A percentile compares a stretch with the other conserved stretches of the same genome.
These are phyloP conservation scores for Phymastichus coffea DNA, from an alignment of 1,140 invertebrate species.

Conservation along the genomic window DNA sequence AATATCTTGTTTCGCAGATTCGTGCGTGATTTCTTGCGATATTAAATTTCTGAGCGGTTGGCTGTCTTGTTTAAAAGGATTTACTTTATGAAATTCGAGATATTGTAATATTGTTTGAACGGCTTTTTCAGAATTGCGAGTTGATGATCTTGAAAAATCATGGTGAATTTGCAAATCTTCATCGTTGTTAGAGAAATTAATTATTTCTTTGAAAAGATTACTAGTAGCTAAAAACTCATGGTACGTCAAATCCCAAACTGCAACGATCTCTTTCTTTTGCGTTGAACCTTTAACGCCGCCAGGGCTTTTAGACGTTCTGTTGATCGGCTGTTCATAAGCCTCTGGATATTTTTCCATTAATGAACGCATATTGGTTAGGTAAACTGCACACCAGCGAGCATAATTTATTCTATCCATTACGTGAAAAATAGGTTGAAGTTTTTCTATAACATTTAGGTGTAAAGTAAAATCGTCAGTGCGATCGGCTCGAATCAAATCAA, in stretches of 20 bases:
- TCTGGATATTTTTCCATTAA: not conserved
- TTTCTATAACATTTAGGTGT: conserved; percentile 6
- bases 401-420: conserved; percentile 25
- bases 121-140: no score
- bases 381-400: conserved; percentile 20
- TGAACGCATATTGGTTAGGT: conserved; percentile 8
- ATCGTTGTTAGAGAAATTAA: not conserved
- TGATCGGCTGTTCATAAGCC: not conserved
- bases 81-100: no score
- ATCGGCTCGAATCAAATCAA: conserved; percentile 23
- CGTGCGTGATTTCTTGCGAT: no score
- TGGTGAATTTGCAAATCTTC: not conserved
- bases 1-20: no score
- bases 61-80: no score
- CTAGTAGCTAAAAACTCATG: not conserved
- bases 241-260: not conserved
- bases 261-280: not conserved
- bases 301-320: not conserved
- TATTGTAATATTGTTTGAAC: no score
- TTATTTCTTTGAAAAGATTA: not conserved
- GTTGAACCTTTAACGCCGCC: not conserved
- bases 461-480: conserved; percentile 23
- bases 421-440: conserved; percentile 23
- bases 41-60: no score
- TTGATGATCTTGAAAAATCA: conserved; percentile 4